Conservation (phyloP, 2,888 invertebrate species). For the Lepidocyrtoides sp. region DNA sequence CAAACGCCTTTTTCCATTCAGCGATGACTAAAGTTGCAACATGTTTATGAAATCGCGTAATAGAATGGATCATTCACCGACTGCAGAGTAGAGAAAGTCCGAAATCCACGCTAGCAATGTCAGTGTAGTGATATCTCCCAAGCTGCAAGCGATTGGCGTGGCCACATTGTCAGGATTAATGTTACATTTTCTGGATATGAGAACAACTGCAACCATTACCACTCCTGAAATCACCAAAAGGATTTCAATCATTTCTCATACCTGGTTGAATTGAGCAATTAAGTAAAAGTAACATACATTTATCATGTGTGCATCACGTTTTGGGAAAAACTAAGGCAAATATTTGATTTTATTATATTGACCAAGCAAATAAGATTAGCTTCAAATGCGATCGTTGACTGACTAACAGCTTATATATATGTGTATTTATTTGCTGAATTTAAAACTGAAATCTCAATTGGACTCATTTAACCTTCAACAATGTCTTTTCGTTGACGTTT, state of each 20-base stretch:
- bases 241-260: not conserved
- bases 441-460: not conserved
- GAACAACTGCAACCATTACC: constrained; percentile 91
- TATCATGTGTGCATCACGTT: constrained; percentile 11
- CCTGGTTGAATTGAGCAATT: not conserved
- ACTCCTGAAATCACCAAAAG: constrained; percentile 86
- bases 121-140: constrained; percentile 92
- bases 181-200: constrained; percentile 90
- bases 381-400: not conserved
- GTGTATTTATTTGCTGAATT: too few relatives aligned
- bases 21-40: too few relatives aligned
- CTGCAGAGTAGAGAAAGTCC: constrained; percentile 89
- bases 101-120: constrained; percentile 89
- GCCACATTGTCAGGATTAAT: constrained; percentile 90
- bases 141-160: constrained; percentile 92
- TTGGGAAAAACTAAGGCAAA: not conserved
- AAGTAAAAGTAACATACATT: not conserved
- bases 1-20: too few relatives aligned
- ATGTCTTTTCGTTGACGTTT: constrained; percentile 14
- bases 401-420: too few relatives aligned
- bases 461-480: constrained; percentile 17
- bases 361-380: not conserved
- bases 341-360: not conserved
- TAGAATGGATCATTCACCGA: constrained; percentile 87
- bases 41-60: too few relatives aligned